Conservation (phyloP, 2,888 invertebrate species). For the Thera britannica region DNA sequence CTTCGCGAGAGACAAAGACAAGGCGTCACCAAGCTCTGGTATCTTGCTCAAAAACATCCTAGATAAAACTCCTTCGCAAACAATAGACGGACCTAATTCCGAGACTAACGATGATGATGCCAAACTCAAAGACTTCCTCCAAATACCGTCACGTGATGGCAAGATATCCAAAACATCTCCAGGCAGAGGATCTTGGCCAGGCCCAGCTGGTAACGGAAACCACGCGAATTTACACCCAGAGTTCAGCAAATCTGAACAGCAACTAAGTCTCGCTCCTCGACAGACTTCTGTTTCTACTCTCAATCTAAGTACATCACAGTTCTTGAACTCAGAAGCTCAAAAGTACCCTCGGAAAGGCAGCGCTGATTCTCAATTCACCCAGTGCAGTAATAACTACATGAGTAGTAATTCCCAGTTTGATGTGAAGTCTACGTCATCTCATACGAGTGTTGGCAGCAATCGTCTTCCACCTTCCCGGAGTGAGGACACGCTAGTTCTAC, state of each 20-base stretch:
- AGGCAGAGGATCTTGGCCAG: conserved; percentile 94
- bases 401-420: conserved; percentile 77
- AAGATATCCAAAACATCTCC: conserved; percentile 91
- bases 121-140: conserved; percentile 82
- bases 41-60: conserved; percentile 75
- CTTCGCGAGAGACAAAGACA: conserved; percentile 92
- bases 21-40: conserved; percentile 74
- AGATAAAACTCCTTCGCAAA: conserved; percentile 65
- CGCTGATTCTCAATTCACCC: conserved; percentile 84
- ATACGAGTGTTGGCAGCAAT: conserved; percentile 70
- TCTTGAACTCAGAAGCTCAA: conserved; percentile 76
- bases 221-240: conserved; percentile 86
- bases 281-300: conserved; percentile 80
- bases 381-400: conserved; percentile 79
- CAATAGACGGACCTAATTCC: conserved; percentile 63
- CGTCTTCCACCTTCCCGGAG: conserved; percentile 91
- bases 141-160: conserved; percentile 89
- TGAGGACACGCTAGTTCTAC: conserved; percentile 88
- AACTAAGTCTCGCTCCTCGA: conserved; percentile 83
- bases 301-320: conserved; percentile 83
- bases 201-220: conserved; percentile 87
- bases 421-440: conserved; percentile 68
- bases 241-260: conserved; percentile 94
- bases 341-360: conserved; percentile 83
- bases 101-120: conserved; percentile 75